phyloP scores from a whole-genome alignment of 2,888 invertebrate genomes.

The Caenorhabditis sinica region DNA sequence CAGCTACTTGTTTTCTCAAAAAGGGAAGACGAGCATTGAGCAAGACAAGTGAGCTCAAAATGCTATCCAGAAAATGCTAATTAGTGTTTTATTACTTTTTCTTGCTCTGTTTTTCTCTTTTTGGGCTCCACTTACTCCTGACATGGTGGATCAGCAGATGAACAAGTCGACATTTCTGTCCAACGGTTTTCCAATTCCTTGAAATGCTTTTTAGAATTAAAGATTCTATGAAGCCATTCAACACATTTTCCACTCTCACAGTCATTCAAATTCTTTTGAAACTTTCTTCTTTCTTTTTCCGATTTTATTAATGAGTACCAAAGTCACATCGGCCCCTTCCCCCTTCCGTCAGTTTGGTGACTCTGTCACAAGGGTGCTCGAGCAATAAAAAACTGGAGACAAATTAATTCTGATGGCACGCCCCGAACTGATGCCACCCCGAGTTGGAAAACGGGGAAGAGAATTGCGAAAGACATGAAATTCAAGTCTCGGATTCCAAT shows the following conservation, averaged over 20 bases:
- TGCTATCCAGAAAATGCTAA: slow-evolving; percentile 30
- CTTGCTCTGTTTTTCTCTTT: slow-evolving; percentile 1
- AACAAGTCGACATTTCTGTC: too few relatives aligned
- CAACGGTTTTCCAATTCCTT: not conserved
- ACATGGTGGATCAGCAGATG: too few relatives aligned
- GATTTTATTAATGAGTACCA: slow-evolving; percentile 33
- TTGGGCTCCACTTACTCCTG: not conserved
- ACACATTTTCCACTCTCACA: not conserved
- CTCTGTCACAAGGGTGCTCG: slow-evolving; percentile 29
- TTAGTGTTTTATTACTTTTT: slow-evolving; percentile 31
- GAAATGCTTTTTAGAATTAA: not conserved
- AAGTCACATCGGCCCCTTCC: slow-evolving; percentile 17
- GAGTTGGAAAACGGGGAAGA: not conserved
- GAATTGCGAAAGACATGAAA: slow-evolving; percentile 50
- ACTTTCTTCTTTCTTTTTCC: not conserved
- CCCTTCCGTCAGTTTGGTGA: not conserved
- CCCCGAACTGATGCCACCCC: slow-evolving; percentile 35
- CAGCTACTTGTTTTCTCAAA: not conserved
- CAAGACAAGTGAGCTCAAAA: slow-evolving; percentile 7
- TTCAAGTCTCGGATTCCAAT: slow-evolving; percentile 22
- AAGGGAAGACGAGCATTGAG: too few relatives aligned
- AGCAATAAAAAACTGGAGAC: slow-evolving; percentile 37
- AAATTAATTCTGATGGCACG: slow-evolving; percentile 58
- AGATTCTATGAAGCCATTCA: not conserved
- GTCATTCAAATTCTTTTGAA: not conserved